A percentile compares a stretch with the other conserved stretches of the same genome.
These are phyloP conservation scores for Dolomedes plantarius DNA, from an alignment of 2,888 invertebrate species.

Conservation along the genomic window DNA sequence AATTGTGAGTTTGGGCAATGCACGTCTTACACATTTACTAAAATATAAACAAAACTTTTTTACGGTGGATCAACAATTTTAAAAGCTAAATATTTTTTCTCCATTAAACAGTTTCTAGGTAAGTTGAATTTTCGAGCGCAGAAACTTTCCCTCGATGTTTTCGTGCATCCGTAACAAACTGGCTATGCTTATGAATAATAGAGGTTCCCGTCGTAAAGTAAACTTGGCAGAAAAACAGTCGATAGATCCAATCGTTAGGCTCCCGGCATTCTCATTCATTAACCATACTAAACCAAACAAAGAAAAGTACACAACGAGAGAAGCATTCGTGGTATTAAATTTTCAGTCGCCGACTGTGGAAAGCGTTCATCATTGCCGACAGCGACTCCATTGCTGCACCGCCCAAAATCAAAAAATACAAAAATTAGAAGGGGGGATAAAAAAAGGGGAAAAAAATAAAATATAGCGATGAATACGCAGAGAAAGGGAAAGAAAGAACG, in stretches of 20 bases:
- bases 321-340: slow-evolving; percentile 40
- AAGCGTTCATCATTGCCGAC: slow-evolving; percentile 48
- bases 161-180: neutral
- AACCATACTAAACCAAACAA: slow-evolving; percentile 52
- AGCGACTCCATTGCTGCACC: slow-evolving; percentile 7
- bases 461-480: slow-evolving; percentile 37
- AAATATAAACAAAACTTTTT: no score
- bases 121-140: no score
- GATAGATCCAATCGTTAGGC: slow-evolving; percentile 9
- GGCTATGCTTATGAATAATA: slow-evolving; percentile 13
- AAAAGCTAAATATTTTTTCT: no score
- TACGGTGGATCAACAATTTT: no score
- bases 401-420: slow-evolving; percentile 28
- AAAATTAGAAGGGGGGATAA: slow-evolving; percentile 26
- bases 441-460: slow-evolving; percentile 6
- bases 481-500: slow-evolving; percentile 15
- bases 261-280: slow-evolving; percentile 36
- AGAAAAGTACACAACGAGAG: slow-evolving; percentile 34
- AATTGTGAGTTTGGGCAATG: no score
- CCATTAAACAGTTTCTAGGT: no score
- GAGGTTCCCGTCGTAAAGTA: neutral
- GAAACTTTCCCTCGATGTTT: neutral
- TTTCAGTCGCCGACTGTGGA: slow-evolving; percentile 33
- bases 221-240: slow-evolving; percentile 21
- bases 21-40: no score